Base-by-base conservation (phyloP, 1,140 invertebrate species). In the Wiebesia pumilae region DNA sequence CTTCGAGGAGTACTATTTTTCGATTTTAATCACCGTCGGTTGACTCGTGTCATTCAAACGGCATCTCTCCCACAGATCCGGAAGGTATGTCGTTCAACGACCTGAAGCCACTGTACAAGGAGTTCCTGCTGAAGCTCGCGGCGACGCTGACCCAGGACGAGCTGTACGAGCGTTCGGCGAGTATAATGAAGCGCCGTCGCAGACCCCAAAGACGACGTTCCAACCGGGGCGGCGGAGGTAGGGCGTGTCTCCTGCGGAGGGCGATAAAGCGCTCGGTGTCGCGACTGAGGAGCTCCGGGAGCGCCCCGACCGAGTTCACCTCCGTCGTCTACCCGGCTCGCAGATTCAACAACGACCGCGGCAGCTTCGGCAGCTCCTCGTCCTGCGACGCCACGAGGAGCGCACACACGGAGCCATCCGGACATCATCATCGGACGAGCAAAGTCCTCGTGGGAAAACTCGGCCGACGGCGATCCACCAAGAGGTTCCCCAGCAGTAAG, bases 71-170 rank as follows among this genome's bases (percentile, higher is more conserved):
- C 24, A 12, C 85, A 94, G 97, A 98, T 93, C 96, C 97, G 0
- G 97, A 98, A 91, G 97, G 97, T 78, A 98, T 98, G 97, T 97
- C 97, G 35, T 98, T 98, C 93, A 98, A 98, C 93, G 97, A 98
- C 89, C 93, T 98, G 77, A 98, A 98, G 92, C 97, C 97, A 7
- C 96, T 98, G 65, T 98, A 98, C 91, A 97, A 98, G 92, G 97
- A 98, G 93, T 97, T 98, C 90, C 93, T 98, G 40, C 91, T 98
- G 69, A 98, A 98, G 94, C 93, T 98, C 81, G 97, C 97, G 0
- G 95, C 98, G 0, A 98, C 97, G 0, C 93, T 98, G 33, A 98
- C 97, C 33, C 97, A 98, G 93, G 97, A 98, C 89, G 97, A 98
- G 93, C 94, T 98, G 81, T 98, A 98, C 91, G 96, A 98, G 90